A percentile compares a stretch with the other conserved stretches of the same genome.
These are phyloP conservation scores for Zhengitettix transpicula DNA, from an alignment of 2,888 invertebrate genomes.

Conservation along the genomic window DNA sequence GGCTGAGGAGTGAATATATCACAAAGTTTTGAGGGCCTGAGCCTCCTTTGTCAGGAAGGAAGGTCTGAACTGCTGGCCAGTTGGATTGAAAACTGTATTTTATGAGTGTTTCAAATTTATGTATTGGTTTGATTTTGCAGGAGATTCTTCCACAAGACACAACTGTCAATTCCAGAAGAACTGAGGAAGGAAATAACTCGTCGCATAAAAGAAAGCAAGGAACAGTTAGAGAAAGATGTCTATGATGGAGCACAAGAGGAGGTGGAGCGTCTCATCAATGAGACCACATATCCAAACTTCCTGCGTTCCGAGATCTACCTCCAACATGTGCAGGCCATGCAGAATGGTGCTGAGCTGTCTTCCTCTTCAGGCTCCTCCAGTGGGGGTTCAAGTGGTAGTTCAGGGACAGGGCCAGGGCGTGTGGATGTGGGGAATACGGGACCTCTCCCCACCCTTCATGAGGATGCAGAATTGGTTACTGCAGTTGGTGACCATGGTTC, in stretches of 20 bases:
- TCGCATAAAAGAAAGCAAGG: conserved; percentile 44
- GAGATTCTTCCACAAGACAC: conserved; percentile 63
- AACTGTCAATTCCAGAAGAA: conserved; percentile 67
- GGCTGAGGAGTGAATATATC: no score
- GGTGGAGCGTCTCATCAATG: conserved; percentile 67
- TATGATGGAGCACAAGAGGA: conserved; percentile 74
- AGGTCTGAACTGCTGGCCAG: no score
- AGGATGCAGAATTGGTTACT: conserved; percentile 54
- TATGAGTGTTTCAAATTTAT: no score
- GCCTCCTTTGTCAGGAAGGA: no score
- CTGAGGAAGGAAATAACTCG: conserved; percentile 61
- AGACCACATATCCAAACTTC: conserved; percentile 83
- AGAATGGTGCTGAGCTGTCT: conserved; percentile 9
- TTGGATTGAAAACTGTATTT: no score
- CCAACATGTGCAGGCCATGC: conserved; percentile 53
- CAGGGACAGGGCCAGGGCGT: background rate
- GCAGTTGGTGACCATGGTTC: background rate
- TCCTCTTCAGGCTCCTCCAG: background rate
- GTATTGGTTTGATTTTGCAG: conserved; percentile 7
- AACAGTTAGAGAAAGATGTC: conserved; percentile 47
- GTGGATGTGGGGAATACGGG: conserved; percentile 5
- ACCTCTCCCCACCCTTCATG: conserved; percentile 65
- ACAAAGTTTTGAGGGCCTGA: no score
- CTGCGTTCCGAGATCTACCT: conserved; percentile 85
- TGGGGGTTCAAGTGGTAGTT: conserved; percentile 18